Evolutionary conservation across 2,797 vertebrate genomes (phyloP), one percentile per base, ranked within the genome.

Genomic region (Cephalopachus bancanus): DNA sequence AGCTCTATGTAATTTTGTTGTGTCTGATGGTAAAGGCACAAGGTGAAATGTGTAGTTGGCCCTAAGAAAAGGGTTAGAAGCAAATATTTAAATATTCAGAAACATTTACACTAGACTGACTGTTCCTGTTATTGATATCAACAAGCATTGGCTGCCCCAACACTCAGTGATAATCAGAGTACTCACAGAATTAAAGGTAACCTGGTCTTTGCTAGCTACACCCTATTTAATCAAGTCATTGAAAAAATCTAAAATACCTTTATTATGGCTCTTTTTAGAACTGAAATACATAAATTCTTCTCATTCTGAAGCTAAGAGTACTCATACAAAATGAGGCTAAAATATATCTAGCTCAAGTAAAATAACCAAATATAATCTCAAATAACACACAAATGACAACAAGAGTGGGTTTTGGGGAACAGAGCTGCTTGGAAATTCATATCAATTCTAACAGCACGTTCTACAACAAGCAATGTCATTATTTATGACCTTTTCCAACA

Each of bases 291-390:
- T 28, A 92, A 71, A 93, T 86, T 85, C 67, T 96, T 55, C 89
- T 86, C 69, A 92, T 81, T 81, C 78, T 86, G n/a, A 85, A 87
- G 62, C 9, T 55, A 60, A 91, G 19, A 49, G 14, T 62, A 49
- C 67, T 69, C 78, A 67, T 83, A 75, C 49, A 88, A 91, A 96
- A 94, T 93, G 75, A 95, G 22, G 30, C 5, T 33, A 51, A 85
- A 85, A 94, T 86, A 83, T 51, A 3, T 93, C 94, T 79, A 93
- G 76, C 78, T 76, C 81, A 93, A 94, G 12, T 53, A 76, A 95
- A 80, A 17, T 49, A 94, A 90, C 16, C 59, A 64, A 91, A 91
- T 93, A 91, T 49, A 84, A 96, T 78, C 71, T 87, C 55, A 94
- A 94, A 85, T 71, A 94, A 87, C 81, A 97, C 87, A 89, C 55